Evolutionary conservation across 2,113 vertebrate species (phyloP).

Genomic region (Esox niger): DNA sequence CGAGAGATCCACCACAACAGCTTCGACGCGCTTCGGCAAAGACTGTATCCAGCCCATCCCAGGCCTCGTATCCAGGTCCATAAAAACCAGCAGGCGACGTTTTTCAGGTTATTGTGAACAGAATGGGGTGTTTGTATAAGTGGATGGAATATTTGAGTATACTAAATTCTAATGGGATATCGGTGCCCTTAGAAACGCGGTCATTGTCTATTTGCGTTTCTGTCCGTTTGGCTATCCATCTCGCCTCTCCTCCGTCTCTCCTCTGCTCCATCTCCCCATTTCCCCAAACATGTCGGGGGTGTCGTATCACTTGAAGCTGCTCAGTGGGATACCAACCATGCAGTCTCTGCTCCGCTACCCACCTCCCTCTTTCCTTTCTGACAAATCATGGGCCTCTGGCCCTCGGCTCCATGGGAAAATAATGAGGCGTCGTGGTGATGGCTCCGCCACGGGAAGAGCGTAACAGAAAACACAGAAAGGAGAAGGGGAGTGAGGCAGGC

Average conservation of each 20-base stretch:
- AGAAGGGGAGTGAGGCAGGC: background rate
- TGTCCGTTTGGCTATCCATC: background rate
- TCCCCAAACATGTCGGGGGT: conserved; percentile 41
- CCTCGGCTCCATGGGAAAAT: conserved; percentile 47
- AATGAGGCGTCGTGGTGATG: conserved; percentile 42
- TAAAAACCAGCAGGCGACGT: too few relatives aligned
- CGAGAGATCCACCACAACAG: too few relatives aligned
- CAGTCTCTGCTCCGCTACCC: conserved; percentile 14
- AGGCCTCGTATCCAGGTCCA: too few relatives aligned
- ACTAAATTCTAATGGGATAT: too few relatives aligned
- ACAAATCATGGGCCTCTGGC: conserved; percentile 40
- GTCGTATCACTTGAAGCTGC: conserved; percentile 30
- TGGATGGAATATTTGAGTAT: too few relatives aligned
- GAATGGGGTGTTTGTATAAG: too few relatives aligned
- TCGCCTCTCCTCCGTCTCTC: conserved; percentile 16
- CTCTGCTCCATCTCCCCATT: conserved; percentile 41
- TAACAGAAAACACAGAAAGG: conserved; percentile 8
- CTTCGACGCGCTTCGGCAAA: too few relatives aligned
- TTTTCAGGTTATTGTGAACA: too few relatives aligned
- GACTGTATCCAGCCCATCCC: too few relatives aligned
- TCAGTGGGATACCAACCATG: conserved; percentile 33
- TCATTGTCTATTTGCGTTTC: background rate
- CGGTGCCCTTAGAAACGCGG: too few relatives aligned
- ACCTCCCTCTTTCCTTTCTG: conserved; percentile 13
- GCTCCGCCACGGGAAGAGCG: conserved; percentile 9